Evolutionary conservation across 2,113 vertebrate species (phyloP).

Genomic region (Anarhynchus alexandrinus): DNA sequence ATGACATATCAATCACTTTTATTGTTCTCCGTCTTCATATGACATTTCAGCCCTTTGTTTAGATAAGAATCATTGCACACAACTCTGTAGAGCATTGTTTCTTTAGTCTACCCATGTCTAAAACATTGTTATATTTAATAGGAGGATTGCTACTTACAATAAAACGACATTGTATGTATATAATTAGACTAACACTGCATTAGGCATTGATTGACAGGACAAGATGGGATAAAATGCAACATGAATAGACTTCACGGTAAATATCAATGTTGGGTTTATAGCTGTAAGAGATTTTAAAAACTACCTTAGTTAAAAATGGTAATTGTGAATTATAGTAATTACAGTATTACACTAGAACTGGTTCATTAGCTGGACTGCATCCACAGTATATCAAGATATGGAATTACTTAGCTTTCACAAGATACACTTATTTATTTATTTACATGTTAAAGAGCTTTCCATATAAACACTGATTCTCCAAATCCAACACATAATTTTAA

Average conservation of each 20-base stretch:
- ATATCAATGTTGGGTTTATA: not conserved
- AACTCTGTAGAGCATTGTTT: not conserved
- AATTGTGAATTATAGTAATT: not conserved
- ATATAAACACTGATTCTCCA: not conserved
- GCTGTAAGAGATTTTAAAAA: not conserved
- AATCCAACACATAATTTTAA: not conserved
- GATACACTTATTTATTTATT: not conserved
- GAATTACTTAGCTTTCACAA: not conserved
- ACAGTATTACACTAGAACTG: not conserved
- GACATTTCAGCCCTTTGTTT: constrained; percentile 29
- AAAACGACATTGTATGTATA: not conserved
- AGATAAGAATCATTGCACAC: not conserved
- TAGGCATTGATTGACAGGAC: constrained; percentile 29
- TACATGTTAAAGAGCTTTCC: not conserved
- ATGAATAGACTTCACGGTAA: constrained; percentile 16
- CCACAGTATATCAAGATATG: not conserved
- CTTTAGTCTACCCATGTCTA: not conserved
- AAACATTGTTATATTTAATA: not conserved
- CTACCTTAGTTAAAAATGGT: not conserved
- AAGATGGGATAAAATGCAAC: not conserved
- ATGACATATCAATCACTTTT: constrained; percentile 1
- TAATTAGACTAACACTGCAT: constrained; percentile 11
- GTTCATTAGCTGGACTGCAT: not conserved
- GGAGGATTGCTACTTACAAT: not conserved
- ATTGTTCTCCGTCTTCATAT: not conserved